Conservation (phyloP, 2,113 vertebrate species). For the Brevimyrus niger region DNA sequence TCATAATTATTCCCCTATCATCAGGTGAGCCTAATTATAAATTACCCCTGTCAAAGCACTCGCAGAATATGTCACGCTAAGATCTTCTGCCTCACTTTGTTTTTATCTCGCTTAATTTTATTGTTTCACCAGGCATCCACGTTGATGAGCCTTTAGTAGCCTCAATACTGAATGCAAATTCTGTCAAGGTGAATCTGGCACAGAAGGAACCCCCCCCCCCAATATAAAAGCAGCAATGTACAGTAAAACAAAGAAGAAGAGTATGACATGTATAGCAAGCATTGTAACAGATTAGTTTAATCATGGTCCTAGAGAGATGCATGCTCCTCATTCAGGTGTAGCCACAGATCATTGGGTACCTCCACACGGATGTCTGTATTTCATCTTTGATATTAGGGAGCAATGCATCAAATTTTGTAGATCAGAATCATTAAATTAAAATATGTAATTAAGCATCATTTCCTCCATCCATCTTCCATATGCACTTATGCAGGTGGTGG, state of each 20-base stretch:
- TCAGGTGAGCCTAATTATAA: conserved; percentile 15
- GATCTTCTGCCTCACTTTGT: not conserved
- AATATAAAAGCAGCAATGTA: not conserved
- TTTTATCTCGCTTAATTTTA: not conserved
- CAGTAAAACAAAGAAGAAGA: not conserved
- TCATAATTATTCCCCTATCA: not conserved
- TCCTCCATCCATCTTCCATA: not conserved
- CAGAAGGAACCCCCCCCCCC: not conserved
- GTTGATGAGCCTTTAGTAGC: not conserved
- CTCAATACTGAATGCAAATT: conserved; percentile 8
- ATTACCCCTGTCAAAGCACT: conserved; percentile 15
- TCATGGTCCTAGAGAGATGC: not conserved
- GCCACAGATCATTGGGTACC: not conserved
- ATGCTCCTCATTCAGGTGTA: not conserved
- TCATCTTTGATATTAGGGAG: not conserved
- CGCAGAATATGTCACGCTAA: conserved; percentile 19
- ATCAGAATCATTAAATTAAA: not conserved
- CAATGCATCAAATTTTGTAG: not conserved
- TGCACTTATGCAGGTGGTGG: not conserved
- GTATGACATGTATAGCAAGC: not conserved
- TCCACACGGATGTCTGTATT: not conserved
- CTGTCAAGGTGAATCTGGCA: not conserved
- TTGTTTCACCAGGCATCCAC: not conserved
- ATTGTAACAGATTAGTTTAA: not conserved
- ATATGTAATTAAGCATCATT: not conserved